phyloP scores from a whole-genome alignment of 2,113 vertebrate genomes.

The Cephalopholis sonnerati region DNA sequence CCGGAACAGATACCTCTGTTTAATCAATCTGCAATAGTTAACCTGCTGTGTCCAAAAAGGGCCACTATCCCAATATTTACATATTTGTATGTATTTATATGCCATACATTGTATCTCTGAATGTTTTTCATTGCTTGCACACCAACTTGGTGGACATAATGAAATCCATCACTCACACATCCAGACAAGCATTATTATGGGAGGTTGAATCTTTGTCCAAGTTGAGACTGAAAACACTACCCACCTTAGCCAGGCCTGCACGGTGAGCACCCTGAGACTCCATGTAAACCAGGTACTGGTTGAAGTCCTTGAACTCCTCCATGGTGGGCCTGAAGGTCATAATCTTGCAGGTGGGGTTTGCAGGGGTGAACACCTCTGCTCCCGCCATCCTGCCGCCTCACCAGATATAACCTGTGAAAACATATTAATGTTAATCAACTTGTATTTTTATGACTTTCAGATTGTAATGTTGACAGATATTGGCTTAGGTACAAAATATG shows the following conservation, averaged over 20 bases:
- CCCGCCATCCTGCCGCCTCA: slow-evolving; percentile 88
- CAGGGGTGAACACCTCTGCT: slow-evolving; percentile 83
- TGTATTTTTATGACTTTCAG: not conserved
- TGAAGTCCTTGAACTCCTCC: slow-evolving; percentile 95
- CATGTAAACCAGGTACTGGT: slow-evolving; percentile 94
- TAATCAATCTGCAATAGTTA: not conserved
- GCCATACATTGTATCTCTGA: not conserved
- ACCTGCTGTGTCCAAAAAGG: not conserved
- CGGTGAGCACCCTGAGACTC: slow-evolving; percentile 96
- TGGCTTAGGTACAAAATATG: not conserved
- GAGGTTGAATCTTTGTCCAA: not conserved
- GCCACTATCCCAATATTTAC: not conserved
- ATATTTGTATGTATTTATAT: too few relatives aligned
- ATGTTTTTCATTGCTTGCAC: not conserved
- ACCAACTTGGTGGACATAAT: not conserved
- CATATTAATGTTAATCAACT: not conserved
- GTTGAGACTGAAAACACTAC: not conserved
- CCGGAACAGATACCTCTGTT: not conserved
- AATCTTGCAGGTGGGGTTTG: slow-evolving; percentile 95
- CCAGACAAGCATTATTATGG: not conserved
- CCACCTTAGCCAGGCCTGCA: slow-evolving; percentile 95
- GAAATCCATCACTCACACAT: not conserved
- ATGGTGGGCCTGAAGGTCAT: slow-evolving; percentile 96
- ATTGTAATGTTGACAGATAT: not conserved
- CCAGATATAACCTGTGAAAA: slow-evolving; percentile 54